Percentiles rank a stretch among this genome's conserved stretches.
phyloP scores from a whole-genome alignment of 2,797 vertebrate genomes.

The Bradypodion ventrale region DNA sequence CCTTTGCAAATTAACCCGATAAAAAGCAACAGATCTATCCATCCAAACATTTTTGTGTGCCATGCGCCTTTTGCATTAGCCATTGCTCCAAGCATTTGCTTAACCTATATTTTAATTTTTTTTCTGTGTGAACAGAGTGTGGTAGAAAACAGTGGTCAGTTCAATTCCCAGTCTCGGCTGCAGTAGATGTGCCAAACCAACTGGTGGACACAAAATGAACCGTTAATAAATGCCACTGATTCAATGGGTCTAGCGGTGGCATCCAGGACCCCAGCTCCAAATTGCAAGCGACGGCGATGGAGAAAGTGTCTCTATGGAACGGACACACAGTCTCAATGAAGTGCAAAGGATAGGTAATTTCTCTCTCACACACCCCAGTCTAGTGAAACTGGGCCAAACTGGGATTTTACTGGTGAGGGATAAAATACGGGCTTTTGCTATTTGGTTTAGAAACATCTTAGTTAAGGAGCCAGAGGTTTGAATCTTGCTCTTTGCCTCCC shows the following conservation, averaged over 20 bases:
- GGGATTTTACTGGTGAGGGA: background rate
- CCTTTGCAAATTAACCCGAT: too few species aligned
- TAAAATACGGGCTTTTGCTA: background rate
- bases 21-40: too few species aligned
- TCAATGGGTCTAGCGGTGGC: too few species aligned
- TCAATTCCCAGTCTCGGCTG: too few species aligned
- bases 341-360: background rate
- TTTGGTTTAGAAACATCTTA: background rate
- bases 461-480: too few species aligned
- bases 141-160: background rate
- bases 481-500: too few species aligned
- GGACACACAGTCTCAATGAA: too few species aligned
- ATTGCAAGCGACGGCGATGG: background rate
- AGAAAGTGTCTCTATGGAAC: background rate
- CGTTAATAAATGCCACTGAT: too few species aligned
- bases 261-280: too few species aligned
- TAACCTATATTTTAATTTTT: background rate
- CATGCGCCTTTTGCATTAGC: background rate
- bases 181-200: background rate
- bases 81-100: background rate
- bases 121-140: background rate
- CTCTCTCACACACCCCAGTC: background rate
- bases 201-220: too few species aligned
- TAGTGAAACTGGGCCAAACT: background rate
- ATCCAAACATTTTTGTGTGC: background rate